Evolutionary conservation across 2,797 vertebrate species (phyloP), one percentile per base, ranked within the genome.

Genomic region (Antrozous pallidus): DNA sequence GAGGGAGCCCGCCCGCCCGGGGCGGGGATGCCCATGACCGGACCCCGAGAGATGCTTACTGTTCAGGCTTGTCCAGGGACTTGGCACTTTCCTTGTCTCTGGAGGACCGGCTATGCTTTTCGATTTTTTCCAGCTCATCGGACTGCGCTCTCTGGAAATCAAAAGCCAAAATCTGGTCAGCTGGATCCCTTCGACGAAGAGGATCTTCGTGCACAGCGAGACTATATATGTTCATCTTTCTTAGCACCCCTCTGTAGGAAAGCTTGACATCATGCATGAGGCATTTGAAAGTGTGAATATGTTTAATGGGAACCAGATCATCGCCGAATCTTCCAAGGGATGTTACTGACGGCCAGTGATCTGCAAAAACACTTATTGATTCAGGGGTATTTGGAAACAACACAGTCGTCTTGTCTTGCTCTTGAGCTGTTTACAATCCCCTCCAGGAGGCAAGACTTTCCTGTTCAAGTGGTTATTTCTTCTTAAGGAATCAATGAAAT

Each of bases 61-160:
- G 99, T 97, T 99, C 99, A 8, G 99, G 99, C 95, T 99, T 99
- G 98, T 99, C 99, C 97, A 99, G 97, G 51, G 99, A 99, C 96
- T 99, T 99, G 88, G 98, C 94, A 0, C 98, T 98, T 88, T 99
- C 98, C 94, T 99, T 99, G 97, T 99, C 99, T 98, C 98, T 98
- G 88, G 98, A 98, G 36, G 99, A 98, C 78, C 99, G 99, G 42
- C 99, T 97, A 70, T 99, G 99, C 93, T 99, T 99, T 95, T 98
- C 98, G 94, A 99, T 99, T 98, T 99, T 98, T 75, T 99, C 99
- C 97, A 99, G 97, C 98, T 99, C 99, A 82, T 99, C 99, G 78
- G 98, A 98, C 94, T 99, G 99, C 90, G 99, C 99, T 98, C 99
- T 98, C 99, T 99, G 98, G 79, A 96, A 97, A 95, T 58, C 88